Percentiles rank a stretch among this genome's conserved stretches.
Evolutionary conservation across 2,888 invertebrate genomes (phyloP).

Genomic region (Epinotia brunnichana): DNA sequence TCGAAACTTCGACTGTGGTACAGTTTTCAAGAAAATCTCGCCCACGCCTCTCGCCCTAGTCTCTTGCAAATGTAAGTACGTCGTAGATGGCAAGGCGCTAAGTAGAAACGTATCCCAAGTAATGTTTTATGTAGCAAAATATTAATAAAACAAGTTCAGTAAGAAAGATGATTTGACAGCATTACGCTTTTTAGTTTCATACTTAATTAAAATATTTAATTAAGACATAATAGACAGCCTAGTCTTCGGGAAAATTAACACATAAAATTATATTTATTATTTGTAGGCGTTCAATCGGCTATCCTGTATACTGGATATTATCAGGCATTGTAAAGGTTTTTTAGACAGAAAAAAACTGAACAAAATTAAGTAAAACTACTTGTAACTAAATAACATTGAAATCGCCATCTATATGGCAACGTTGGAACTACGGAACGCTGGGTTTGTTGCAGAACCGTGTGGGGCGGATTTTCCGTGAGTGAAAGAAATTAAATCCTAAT

Average conservation of each 20-base stretch:
- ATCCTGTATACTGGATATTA: too few species aligned
- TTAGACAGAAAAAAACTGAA: background rate
- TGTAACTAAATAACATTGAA: background rate
- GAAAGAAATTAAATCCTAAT: background rate
- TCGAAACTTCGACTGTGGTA: background rate
- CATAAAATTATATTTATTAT: too few species aligned
- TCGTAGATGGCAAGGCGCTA: background rate
- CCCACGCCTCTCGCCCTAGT: background rate
- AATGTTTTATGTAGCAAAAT: too few species aligned
- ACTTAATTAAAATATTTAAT: too few species aligned
- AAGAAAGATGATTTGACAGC: too few species aligned
- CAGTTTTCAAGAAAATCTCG: background rate
- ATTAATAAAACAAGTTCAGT: too few species aligned
- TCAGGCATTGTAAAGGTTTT: too few species aligned
- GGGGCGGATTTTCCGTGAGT: background rate
- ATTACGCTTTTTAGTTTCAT: too few species aligned
- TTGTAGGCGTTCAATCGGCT: too few species aligned
- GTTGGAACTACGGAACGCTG: background rate
- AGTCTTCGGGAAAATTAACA: too few species aligned
- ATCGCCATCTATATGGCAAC: slow-evolving; percentile 16
- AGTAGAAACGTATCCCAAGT: background rate
- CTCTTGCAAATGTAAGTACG: background rate
- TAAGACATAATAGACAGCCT: too few species aligned
- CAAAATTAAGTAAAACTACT: background rate
- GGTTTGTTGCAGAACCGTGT: background rate